Evolutionary conservation across 92 coral and sea anemone genomes (phyloP).

Genomic region (Galaxea fascicularis): DNA sequence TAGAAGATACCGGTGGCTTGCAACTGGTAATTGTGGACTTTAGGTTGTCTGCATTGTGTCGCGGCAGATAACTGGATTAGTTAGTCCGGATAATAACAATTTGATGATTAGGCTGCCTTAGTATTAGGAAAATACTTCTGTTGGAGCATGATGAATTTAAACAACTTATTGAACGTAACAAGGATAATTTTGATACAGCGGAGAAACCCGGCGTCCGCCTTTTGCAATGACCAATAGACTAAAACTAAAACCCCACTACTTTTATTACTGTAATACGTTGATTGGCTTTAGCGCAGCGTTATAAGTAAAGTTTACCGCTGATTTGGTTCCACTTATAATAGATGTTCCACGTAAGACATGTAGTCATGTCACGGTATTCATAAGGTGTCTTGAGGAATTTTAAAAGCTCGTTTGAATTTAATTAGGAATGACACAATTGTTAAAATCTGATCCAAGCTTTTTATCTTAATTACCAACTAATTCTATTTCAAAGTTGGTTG

Average conservation of each 20-base stretch:
- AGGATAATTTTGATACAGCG: constrained; percentile 4
- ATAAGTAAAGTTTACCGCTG: neutral
- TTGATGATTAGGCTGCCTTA: neutral
- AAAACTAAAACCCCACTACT: neutral
- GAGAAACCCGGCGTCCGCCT: neutral
- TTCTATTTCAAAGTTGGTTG: neutral
- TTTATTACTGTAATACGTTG: neutral
- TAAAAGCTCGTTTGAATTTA: neutral
- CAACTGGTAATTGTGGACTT: neutral
- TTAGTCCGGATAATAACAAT: neutral
- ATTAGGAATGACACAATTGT: too few species aligned
- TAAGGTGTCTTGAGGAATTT: too few species aligned
- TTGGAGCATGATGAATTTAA: neutral
- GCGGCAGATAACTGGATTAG: constrained; percentile 7
- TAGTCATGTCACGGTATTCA: too few species aligned
- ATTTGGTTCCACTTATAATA: neutral
- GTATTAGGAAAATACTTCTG: neutral
- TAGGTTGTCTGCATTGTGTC: neutral
- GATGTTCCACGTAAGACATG: too few species aligned
- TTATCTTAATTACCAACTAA: too few species aligned
- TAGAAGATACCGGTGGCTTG: neutral
- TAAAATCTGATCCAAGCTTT: neutral
- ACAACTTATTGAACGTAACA: neutral
- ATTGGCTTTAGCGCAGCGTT: neutral
- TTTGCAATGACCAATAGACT: neutral